These are phyloP conservation scores for Epinotia bilunana DNA, from an alignment of 2,888 invertebrate genomes.

Conservation along the genomic window DNA sequence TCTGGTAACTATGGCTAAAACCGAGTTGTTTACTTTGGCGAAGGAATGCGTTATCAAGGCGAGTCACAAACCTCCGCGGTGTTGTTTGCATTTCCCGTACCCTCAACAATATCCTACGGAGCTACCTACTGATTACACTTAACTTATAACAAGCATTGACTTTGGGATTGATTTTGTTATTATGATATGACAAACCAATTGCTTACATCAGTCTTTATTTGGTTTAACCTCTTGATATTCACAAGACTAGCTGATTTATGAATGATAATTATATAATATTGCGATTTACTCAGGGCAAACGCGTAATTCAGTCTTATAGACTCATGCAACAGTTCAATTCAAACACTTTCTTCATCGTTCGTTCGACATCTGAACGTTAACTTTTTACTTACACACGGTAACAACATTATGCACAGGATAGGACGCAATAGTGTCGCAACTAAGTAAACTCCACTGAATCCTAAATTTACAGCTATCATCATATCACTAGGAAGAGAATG, in stretches of 20 bases:
- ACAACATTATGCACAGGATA: constrained; percentile 59
- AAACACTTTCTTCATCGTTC: constrained; percentile 56
- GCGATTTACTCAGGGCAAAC: neutral
- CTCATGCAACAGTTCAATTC: constrained; percentile 46
- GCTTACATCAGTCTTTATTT: constrained; percentile 20
- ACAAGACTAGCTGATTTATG: constrained; percentile 1
- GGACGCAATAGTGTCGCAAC: constrained; percentile 58
- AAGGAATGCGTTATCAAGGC: constrained; percentile 36
- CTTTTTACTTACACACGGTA: constrained; percentile 52
- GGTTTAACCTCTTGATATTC: neutral
- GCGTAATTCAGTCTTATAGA: constrained; percentile 1
- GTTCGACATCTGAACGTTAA: constrained; percentile 44
- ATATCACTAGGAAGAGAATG: constrained; percentile 53
- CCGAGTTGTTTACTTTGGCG: constrained; percentile 24
- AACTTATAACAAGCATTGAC: neutral
- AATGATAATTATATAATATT: neutral
- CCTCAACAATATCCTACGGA: neutral
- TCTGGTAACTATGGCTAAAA: constrained; percentile 14
- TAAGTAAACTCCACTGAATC: constrained; percentile 64
- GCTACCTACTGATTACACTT: neutral
- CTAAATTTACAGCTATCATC: constrained; percentile 59
- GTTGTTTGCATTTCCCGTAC: constrained; percentile 29
- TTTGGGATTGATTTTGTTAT: neutral
- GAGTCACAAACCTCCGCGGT: constrained; percentile 18
- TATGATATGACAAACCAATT: neutral